These are phyloP conservation scores for Thaumetopoea pityocampa DNA, from an alignment of 1,140 invertebrate genomes.

Conservation along the genomic window DNA sequence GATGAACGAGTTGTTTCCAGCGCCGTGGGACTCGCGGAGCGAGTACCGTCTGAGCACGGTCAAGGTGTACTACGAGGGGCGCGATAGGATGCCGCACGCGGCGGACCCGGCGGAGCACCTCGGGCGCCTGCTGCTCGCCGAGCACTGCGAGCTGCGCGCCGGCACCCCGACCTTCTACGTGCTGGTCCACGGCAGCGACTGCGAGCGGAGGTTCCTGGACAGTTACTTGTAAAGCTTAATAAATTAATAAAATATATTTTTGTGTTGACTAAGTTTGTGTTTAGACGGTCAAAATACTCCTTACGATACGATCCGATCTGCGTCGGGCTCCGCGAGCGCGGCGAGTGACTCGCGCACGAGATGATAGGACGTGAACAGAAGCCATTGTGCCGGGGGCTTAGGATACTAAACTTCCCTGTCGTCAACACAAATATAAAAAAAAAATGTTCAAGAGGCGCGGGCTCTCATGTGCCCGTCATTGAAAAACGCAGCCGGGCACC, in stretches of 20 bases:
- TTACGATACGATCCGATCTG: no score
- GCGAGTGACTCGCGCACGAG: no score
- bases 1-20: constrained; percentile 80
- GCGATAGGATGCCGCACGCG: constrained; percentile 80
- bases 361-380: no score
- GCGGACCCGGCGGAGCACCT: constrained; percentile 79
- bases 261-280: constrained; percentile 1
- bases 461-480: no score
- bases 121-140: constrained; percentile 78
- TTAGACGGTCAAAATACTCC: no score
- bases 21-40: constrained; percentile 84
- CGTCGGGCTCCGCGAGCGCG: no score
- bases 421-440: no score
- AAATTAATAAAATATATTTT: constrained; percentile 12
- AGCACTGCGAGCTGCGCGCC: constrained; percentile 76
- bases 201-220: constrained; percentile 52
- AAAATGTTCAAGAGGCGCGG: no score
- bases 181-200: constrained; percentile 41
- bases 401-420: no score
- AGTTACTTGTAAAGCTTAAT: constrained; percentile 38
- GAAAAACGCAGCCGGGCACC: no score
- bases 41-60: constrained; percentile 82
- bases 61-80: constrained; percentile 89
- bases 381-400: no score
- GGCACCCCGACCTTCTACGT: constrained; percentile 64